Evolutionary conservation across 2,888 invertebrate species (phyloP), one percentile per base, ranked within the genome.

Genomic region (Hanleya hanleyi): DNA sequence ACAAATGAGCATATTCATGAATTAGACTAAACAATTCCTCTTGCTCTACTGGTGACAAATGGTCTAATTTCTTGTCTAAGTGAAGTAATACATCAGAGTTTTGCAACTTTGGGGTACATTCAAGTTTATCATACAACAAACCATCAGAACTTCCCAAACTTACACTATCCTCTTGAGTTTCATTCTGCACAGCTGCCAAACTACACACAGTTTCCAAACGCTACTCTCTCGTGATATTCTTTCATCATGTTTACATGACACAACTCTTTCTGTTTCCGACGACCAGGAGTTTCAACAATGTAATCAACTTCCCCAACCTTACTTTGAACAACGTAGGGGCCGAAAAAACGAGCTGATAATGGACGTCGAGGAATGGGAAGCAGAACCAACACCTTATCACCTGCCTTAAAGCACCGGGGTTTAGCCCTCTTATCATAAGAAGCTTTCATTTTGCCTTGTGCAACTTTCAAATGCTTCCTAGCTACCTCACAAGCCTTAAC

Each of bases 231-330:
- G 64, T 51, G 5, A 49, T 77, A 78, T 35, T 50, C 29, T 62
- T 78, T 76, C 6, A 76, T 22, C 75, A 78, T 74, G 50, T 80
- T 78, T 18, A 77, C 47, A 67, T 80, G 80, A 71, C 73, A 79
- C n/a, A 78, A 29, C 41, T 67, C 37, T 29, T 49, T 73, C 12
- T 66, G 47, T 47, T 75, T 74, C 15, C 67, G 70, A 36, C 71
- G 67, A 67, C 61, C 76, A 57, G 76, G 77, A 29, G 80, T 80
- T 7, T 15, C 4, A 41, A 73, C 49, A 15, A 69, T n/a, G 37
- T 68, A 68, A 22, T 71, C 61, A 12, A 71, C 33, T 18, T 67
- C 67, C 37, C 35, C 26, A 32, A 68, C 26, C 18, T 67, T 68
- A 6, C 18, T 18, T 1, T 36, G 35, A 15, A 71, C 41, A 7